phyloP scores from a whole-genome alignment of 2,797 vertebrate genomes.

The Dendrocincla fuliginosa region DNA sequence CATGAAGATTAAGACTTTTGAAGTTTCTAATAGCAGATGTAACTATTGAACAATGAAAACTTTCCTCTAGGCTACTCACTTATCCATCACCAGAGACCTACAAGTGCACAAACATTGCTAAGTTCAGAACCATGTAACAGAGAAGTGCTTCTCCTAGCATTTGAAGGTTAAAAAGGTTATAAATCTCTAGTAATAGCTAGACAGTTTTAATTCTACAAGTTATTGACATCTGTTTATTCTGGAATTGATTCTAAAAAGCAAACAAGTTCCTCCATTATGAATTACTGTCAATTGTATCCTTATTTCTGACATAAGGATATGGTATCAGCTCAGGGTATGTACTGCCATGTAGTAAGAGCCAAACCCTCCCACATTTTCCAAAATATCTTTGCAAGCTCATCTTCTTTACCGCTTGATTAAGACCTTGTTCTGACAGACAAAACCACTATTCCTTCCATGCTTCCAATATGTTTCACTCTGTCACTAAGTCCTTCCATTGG shows the following conservation, averaged over 20 bases:
- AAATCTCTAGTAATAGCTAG: neutral
- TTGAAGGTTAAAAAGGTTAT: neutral
- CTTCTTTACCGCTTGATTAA: neutral
- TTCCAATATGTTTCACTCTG: rapidly evolving
- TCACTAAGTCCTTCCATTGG: neutral
- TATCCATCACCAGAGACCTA: neutral
- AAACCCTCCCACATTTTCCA: neutral
- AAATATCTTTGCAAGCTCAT: neutral
- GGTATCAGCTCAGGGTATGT: neutral
- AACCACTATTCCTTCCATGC: neutral
- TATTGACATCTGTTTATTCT: neutral
- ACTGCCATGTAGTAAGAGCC: neutral
- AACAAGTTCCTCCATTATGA: neutral
- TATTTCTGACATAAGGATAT: neutral
- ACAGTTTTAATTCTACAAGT: neutral
- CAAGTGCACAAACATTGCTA: neutral
- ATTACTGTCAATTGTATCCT: neutral
- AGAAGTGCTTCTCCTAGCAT: neutral
- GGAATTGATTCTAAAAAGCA: neutral
- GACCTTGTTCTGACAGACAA: neutral
- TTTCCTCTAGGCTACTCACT: neutral
- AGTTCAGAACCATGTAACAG: neutral
- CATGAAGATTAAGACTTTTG: neutral
- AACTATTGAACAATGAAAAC: neutral
- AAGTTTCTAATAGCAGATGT: neutral